Conservation (phyloP, 2,888 invertebrate genomes). For the Andricus quercusramuli region DNA sequence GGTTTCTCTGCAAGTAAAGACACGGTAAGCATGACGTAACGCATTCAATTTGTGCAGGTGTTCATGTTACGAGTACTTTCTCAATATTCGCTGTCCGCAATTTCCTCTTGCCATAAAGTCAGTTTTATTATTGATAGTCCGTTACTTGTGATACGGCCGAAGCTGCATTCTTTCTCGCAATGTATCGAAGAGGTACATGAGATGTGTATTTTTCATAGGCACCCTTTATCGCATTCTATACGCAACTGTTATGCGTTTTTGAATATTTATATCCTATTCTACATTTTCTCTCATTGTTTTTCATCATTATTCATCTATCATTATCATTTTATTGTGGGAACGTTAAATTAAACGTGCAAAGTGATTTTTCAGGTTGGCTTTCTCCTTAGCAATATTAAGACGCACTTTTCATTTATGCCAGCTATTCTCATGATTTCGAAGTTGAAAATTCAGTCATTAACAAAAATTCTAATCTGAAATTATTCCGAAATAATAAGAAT, state of each 20-base stretch:
- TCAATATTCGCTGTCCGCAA: constrained; percentile 52
- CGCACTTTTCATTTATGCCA: too few species aligned
- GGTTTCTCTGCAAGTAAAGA: constrained; percentile 13
- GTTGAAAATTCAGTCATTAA: too few species aligned
- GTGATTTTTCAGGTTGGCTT: neutral
- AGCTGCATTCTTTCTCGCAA: constrained; percentile 25
- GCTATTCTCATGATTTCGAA: too few species aligned
- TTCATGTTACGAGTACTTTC: constrained; percentile 53
- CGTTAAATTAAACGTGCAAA: neutral
- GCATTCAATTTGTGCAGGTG: constrained; percentile 68
- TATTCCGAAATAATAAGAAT: too few species aligned
- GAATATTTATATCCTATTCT: neutral
- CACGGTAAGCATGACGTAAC: constrained; percentile 50
- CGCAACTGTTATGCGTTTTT: neutral
- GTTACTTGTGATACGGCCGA: neutral
- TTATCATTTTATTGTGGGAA: neutral
- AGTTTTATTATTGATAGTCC: constrained; percentile 59
- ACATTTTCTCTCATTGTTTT: neutral
- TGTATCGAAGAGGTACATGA: constrained; percentile 13
- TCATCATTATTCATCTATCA: neutral
- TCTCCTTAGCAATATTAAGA: neutral
- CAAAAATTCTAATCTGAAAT: too few species aligned
- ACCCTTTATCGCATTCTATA: neutral
- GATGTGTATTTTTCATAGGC: constrained; percentile 26
- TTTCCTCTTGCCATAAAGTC: constrained; percentile 56